Base-by-base conservation (phyloP, 2,113 vertebrate genomes). In the Gymnocephalus cernua region DNA sequence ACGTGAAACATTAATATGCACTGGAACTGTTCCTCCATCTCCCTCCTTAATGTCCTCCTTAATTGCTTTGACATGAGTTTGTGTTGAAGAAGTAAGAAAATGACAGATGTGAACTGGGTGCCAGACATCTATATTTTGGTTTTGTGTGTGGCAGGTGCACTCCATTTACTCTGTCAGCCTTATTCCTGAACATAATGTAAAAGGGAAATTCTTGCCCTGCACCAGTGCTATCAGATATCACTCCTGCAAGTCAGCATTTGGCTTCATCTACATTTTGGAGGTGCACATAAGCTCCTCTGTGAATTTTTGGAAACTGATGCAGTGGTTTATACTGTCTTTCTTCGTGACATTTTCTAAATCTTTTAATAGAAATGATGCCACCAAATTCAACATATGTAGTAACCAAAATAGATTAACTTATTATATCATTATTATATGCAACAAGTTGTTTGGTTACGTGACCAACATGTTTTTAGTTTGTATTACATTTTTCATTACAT, bases 1-100 rank as follows among this genome's bases (percentile, higher is more conserved):
- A 71, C 45, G 32, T 63, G 27, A 63, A 44, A 54, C 13, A 64
- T 62, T 75, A 67, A 58, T 16, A 45, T 64, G 7, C 12, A 19
- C 19, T 29, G 35, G 25, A 56, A 15, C 18, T 41, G 41, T 41
- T 19, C n/a, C 19, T 77, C 8, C 16, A n/a, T 78, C 27, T 68
- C 10, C 7, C 6, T 3, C 45, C 14, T 29, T 3, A 16, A 16
- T 50, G 27, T 57, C 38, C 12, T 57, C 12, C 41, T 23, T 15
- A 45, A 21, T 71, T 5, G 0, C 38, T 27, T 44, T 19, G 56
- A 23, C 23, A 27, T 48, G 44, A 47, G 16, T 21, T 51, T 21
- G 18, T 21, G 6, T n/a, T 67, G 0, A n/a, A 32, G 11, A n/a
- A 35, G 25, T 12, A 2, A 51, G 29, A 27, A 63, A 47, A 63